phyloP scores from a whole-genome alignment of 2,113 vertebrate species.

The Taurulus bubalis region DNA sequence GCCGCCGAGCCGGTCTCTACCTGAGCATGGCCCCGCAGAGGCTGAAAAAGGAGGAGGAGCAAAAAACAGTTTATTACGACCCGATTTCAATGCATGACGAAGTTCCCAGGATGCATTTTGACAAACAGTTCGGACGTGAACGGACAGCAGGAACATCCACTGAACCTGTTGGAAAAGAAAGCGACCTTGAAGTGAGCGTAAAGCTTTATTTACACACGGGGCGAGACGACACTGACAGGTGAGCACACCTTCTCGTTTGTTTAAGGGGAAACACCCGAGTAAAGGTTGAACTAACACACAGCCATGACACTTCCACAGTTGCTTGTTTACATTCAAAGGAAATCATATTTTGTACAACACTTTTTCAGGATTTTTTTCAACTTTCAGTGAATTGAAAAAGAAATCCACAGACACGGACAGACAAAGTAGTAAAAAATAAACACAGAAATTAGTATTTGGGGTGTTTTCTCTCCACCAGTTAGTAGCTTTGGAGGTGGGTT shows the following conservation, averaged over 20 bases:
- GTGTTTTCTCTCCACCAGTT: too few relatives aligned
- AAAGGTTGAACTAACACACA: not conserved
- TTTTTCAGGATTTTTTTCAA: not conserved
- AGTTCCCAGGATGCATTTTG: not conserved
- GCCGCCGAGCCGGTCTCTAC: slow-evolving; percentile 79
- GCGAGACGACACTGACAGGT: not conserved
- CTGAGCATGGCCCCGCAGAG: slow-evolving; percentile 42
- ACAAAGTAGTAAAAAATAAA: too few relatives aligned
- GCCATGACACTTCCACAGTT: not conserved
- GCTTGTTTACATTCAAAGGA: not conserved
- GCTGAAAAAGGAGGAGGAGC: not conserved
- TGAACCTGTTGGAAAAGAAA: too few relatives aligned
- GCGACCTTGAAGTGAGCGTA: not conserved
- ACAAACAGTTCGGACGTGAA: too few relatives aligned
- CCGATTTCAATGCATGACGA: too few relatives aligned
- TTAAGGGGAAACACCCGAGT: not conserved
- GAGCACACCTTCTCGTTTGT: not conserved
- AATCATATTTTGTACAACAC: not conserved
- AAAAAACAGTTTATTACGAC: not conserved
- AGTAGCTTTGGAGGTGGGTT: not conserved
- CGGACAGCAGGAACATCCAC: too few relatives aligned
- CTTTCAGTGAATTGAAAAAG: too few relatives aligned
- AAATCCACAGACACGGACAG: too few relatives aligned
- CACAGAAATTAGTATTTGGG: too few relatives aligned
- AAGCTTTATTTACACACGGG: not conserved